These are phyloP conservation scores for Netelia melanura DNA, from an alignment of 2,888 invertebrate genomes.

Conservation along the genomic window DNA sequence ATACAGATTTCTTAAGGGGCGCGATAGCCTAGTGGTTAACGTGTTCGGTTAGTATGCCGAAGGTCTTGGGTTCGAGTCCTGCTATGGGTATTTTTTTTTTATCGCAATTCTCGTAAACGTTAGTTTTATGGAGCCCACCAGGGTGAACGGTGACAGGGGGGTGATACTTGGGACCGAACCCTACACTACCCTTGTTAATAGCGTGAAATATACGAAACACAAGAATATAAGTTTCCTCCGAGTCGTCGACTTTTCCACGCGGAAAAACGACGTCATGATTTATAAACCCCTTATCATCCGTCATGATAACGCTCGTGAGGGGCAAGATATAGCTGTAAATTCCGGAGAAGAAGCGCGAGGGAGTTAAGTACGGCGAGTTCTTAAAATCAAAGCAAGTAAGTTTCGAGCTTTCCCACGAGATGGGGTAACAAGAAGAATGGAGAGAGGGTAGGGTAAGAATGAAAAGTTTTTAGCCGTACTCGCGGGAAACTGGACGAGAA, in stretches of 20 bases:
- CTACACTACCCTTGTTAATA: background rate
- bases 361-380: constrained; percentile 19
- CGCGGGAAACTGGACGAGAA: constrained; percentile 27
- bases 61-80: too few species aligned
- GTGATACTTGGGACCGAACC: too few species aligned
- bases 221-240: constrained; percentile 29
- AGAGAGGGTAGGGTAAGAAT: background rate
- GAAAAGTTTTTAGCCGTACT: background rate
- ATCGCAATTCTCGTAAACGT: too few species aligned
- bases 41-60: too few species aligned
- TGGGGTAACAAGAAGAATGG: background rate
- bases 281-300: constrained; percentile 45
- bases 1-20: too few species aligned
- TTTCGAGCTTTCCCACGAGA: constrained; percentile 30
- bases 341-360: constrained; percentile 3
- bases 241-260: constrained; percentile 26
- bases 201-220: constrained; percentile 9
- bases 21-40: too few species aligned
- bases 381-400: constrained; percentile 51
- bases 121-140: too few species aligned
- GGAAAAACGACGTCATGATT: constrained; percentile 44
- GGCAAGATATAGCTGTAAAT: constrained; percentile 40
- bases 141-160: too few species aligned
- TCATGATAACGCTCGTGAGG: constrained; percentile 39
- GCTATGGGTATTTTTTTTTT: too few species aligned